A percentile compares a stretch with the other conserved stretches of the same genome.
Conservation (phyloP, 92 coral and sea anemone species). For the Epizoanthus fatuus region DNA sequence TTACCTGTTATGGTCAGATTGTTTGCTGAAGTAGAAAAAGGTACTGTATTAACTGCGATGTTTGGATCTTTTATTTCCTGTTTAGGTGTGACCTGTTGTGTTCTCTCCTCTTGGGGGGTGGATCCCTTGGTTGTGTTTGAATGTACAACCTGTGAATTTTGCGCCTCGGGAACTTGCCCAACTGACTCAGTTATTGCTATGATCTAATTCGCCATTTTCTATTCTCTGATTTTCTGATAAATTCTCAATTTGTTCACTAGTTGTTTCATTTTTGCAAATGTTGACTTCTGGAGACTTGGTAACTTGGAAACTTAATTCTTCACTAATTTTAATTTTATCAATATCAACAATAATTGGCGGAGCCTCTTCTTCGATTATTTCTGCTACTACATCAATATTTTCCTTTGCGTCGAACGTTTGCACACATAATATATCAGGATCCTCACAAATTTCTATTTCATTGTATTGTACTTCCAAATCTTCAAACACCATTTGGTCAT, state of each 20-base stretch:
- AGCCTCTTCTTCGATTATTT: background rate
- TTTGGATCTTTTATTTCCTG: background rate
- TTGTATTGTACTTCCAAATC: background rate
- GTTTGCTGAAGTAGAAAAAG: background rate
- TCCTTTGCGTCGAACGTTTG: slow-evolving; percentile 3
- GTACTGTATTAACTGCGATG: too few relatives aligned
- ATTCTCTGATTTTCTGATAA: background rate
- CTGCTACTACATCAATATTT: background rate
- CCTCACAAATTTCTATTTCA: slow-evolving; percentile 1
- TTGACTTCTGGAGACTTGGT: background rate
- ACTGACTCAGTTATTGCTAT: background rate
- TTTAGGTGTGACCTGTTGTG: background rate
- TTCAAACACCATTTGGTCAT: background rate
- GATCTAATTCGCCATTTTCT: background rate
- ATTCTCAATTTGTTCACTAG: background rate
- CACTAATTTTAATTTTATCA: slow-evolving; percentile 1
- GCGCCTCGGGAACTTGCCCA: background rate
- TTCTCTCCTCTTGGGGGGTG: background rate
- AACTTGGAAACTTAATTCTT: slow-evolving; percentile 17
- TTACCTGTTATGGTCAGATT: background rate
- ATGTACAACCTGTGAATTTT: background rate
- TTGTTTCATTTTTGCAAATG: slow-evolving; percentile 2
- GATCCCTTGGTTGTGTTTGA: background rate
- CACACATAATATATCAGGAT: background rate
- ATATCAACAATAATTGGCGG: background rate